phyloP scores from a whole-genome alignment of 2,113 vertebrate species.

The Motacilla alba region DNA sequence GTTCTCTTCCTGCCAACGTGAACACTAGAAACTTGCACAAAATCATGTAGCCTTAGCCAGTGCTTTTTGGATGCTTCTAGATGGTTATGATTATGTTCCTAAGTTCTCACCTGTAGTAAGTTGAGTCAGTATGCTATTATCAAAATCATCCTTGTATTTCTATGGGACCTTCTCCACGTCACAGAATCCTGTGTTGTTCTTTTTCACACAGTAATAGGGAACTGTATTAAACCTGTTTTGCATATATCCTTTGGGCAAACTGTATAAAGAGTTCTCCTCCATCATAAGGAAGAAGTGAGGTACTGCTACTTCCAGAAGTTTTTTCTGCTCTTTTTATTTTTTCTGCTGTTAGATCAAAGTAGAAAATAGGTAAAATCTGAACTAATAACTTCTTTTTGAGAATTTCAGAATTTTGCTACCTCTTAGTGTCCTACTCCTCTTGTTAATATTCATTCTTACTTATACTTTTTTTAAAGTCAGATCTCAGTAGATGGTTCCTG shows the following conservation, averaged over 20 bases:
- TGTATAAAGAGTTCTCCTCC: background rate
- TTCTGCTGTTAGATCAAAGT: background rate
- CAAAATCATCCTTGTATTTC: background rate
- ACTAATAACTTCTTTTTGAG: background rate
- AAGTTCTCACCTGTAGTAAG: background rate
- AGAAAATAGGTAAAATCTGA: background rate
- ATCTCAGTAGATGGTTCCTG: background rate
- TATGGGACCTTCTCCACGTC: accelerated
- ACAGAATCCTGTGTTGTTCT: background rate
- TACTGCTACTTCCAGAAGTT: background rate
- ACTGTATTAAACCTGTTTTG: background rate
- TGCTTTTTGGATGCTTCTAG: background rate
- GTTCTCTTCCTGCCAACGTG: background rate
- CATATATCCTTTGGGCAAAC: background rate
- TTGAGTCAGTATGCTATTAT: background rate
- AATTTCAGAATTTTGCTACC: background rate
- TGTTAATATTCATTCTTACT: background rate
- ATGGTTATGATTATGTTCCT: background rate
- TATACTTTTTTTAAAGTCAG: background rate
- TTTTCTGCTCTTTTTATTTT: background rate
- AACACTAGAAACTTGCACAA: background rate
- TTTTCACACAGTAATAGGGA: background rate
- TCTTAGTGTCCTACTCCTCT: background rate
- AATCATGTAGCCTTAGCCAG: background rate
- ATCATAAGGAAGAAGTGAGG: background rate